Conservation (phyloP, 2,888 invertebrate species). For the Leucophenga maculata region DNA sequence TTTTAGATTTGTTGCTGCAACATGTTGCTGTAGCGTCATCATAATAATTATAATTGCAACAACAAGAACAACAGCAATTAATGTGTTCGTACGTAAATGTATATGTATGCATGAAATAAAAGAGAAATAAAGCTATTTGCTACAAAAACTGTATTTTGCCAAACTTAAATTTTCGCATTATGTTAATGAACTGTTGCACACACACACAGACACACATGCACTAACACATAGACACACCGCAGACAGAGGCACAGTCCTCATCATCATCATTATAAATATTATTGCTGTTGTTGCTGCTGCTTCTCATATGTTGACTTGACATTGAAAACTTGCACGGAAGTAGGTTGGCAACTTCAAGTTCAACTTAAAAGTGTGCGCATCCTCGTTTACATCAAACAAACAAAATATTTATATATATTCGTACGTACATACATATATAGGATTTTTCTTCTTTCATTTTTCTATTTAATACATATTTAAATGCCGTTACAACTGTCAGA, state of each 20-base stretch:
- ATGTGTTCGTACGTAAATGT: background rate
- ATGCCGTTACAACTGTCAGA: too few relatives aligned
- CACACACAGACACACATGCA: too few relatives aligned
- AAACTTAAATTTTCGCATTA: background rate
- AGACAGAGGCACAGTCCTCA: background rate
- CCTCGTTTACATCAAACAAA: background rate
- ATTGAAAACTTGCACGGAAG: slow-evolving; percentile 22
- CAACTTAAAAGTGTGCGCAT: background rate
- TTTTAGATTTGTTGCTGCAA: slow-evolving; percentile 16
- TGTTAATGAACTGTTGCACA: slow-evolving; percentile 12
- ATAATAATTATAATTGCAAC: slow-evolving; percentile 23
- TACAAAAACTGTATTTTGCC: background rate
- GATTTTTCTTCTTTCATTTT: too few relatives aligned
- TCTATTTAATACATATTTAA: too few relatives aligned
- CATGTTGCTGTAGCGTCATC: slow-evolving; percentile 22
- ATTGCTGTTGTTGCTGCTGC: background rate
- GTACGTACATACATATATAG: background rate
- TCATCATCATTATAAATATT: background rate
- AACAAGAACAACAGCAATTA: slow-evolving; percentile 13
- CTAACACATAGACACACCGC: background rate
- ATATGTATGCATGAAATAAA: slow-evolving; percentile 49
- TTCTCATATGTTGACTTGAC: slow-evolving; percentile 12
- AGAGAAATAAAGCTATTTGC: slow-evolving; percentile 30
- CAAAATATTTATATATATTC: background rate
- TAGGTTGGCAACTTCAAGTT: background rate